These are phyloP conservation scores for Lithobates pipiens DNA, from an alignment of 2,797 vertebrate species.

Conservation along the genomic window DNA sequence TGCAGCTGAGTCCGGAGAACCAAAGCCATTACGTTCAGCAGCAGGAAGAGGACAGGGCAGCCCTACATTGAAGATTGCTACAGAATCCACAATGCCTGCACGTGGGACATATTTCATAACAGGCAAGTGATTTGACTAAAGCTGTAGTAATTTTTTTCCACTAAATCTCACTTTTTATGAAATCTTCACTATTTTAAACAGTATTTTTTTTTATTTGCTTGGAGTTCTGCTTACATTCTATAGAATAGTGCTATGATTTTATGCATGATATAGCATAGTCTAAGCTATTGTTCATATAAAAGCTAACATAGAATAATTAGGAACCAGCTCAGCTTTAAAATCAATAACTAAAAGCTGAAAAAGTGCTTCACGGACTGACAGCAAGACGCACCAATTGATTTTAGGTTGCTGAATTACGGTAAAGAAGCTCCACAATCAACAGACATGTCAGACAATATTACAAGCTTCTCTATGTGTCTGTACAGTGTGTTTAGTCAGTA, in stretches of 20 bases:
- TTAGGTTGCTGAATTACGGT: slow-evolving; percentile 19
- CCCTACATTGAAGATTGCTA: no score
- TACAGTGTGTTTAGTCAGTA: background rate
- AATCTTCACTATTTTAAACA: no score
- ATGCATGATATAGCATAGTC: background rate
- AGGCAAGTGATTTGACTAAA: no score
- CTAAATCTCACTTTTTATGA: no score
- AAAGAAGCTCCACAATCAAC: background rate
- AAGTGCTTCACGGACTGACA: background rate
- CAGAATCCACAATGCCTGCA: no score
- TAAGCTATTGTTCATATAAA: background rate
- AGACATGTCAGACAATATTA: background rate
- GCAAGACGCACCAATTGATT: background rate
- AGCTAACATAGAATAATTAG: background rate
- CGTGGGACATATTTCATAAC: no score
- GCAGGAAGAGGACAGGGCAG: no score
- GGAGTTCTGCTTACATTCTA: no score
- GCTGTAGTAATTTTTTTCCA: no score
- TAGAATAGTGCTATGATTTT: background rate
- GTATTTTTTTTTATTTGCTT: no score
- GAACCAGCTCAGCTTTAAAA: slow-evolving; percentile 7
- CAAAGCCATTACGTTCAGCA: no score
- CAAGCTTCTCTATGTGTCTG: background rate
- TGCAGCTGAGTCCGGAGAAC: no score
- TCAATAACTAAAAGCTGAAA: slow-evolving; percentile 1